Conservation (phyloP, 2,888 invertebrate genomes). For the Teinopalpus imperialis region DNA sequence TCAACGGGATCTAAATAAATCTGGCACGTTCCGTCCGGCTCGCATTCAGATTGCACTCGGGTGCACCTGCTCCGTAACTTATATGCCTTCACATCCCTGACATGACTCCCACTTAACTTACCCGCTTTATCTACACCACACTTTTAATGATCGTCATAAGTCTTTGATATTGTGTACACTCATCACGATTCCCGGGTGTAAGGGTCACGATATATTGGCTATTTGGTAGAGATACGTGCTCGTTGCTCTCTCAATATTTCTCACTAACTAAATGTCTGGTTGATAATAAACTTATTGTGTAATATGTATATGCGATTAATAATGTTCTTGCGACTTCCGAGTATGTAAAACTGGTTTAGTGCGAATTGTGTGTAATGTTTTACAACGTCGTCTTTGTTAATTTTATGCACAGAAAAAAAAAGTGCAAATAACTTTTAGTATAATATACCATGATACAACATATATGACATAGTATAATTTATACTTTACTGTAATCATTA, state of each 20-base stretch:
- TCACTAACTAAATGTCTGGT: slow-evolving; percentile 43
- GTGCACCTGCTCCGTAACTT: slow-evolving; percentile 49
- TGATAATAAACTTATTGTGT: slow-evolving; percentile 44
- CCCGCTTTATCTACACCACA: slow-evolving; percentile 31
- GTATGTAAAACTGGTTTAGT: slow-evolving; percentile 5
- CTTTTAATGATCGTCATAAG: slow-evolving; percentile 29
- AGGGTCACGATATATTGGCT: not conserved
- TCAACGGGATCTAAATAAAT: slow-evolving; percentile 45
- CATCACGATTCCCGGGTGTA: not conserved
- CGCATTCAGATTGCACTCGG: slow-evolving; percentile 49
- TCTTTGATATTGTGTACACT: slow-evolving; percentile 24
- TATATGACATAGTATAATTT: too few species aligned
- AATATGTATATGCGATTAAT: too few species aligned
- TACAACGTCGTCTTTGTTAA: too few species aligned
- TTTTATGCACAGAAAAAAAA: too few species aligned
- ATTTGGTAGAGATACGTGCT: not conserved
- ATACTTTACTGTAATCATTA: too few species aligned
- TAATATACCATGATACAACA: too few species aligned
- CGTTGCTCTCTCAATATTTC: slow-evolving; percentile 34
- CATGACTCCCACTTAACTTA: slow-evolving; percentile 29
- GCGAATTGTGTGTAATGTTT: slow-evolving; percentile 12
- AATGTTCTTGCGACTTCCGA: slow-evolving; percentile 19
- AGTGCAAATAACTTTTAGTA: too few species aligned
- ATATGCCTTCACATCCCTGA: slow-evolving; percentile 38
- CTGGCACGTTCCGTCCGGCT: slow-evolving; percentile 41